phyloP scores from a whole-genome alignment of 2,888 invertebrate species.

The Hirtodrosophila histrioides region DNA sequence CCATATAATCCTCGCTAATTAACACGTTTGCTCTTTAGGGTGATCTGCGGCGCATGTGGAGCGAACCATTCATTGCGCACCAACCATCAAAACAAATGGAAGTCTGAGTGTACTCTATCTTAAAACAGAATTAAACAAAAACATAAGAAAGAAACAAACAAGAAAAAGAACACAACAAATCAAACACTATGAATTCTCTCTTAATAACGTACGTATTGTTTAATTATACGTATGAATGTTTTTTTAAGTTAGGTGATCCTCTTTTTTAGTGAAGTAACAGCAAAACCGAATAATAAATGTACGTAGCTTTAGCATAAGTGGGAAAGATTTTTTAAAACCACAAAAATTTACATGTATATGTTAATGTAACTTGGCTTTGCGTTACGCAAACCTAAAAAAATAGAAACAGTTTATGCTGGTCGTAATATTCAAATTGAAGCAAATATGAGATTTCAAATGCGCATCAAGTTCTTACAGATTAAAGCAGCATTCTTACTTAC shows the following conservation, averaged over 20 bases:
- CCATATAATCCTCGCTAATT: neutral
- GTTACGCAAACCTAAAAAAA: slow-evolving; percentile 34
- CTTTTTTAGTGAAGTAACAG: slow-evolving; percentile 63
- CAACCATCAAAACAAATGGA: slow-evolving; percentile 92
- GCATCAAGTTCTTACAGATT: slow-evolving; percentile 24
- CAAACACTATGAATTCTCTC: slow-evolving; percentile 61
- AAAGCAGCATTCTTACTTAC: slow-evolving; percentile 28
- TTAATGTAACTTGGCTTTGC: slow-evolving; percentile 52
- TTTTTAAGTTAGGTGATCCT: slow-evolving; percentile 67
- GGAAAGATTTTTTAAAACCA: slow-evolving; percentile 46
- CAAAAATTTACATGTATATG: slow-evolving; percentile 50
- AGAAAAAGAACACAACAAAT: slow-evolving; percentile 39
- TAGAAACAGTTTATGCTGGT: slow-evolving; percentile 40
- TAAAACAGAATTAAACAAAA: slow-evolving; percentile 41
- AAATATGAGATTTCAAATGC: slow-evolving; percentile 32
- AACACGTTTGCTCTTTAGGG: slow-evolving; percentile 87
- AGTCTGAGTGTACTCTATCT: slow-evolving; percentile 87
- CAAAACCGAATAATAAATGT: slow-evolving; percentile 69
- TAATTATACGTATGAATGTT: slow-evolving; percentile 59
- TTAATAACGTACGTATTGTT: slow-evolving; percentile 64
- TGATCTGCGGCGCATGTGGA: slow-evolving; percentile 98
- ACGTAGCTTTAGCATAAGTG: slow-evolving; percentile 59
- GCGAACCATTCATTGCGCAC: slow-evolving; percentile 95
- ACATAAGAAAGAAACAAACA: slow-evolving; percentile 22
- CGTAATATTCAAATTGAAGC: slow-evolving; percentile 46